These are phyloP conservation scores for Spisula subtruncata DNA, from an alignment of 2,888 invertebrate genomes.

Conservation along the genomic window DNA sequence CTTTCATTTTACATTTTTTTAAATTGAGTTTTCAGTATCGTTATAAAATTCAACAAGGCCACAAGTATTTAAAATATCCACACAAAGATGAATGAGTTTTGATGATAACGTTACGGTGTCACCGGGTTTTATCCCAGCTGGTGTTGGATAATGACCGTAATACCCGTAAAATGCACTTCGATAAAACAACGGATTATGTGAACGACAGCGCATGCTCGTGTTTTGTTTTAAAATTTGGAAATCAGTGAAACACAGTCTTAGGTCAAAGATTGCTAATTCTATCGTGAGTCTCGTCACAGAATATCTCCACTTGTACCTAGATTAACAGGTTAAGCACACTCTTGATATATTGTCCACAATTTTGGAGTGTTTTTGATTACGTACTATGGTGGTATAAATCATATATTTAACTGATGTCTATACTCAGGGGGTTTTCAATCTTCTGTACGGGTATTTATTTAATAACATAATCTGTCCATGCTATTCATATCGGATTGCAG, in stretches of 20 bases:
- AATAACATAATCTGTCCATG: not conserved
- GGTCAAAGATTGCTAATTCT: constrained; percentile 6
- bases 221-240: not conserved
- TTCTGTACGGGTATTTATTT: not conserved
- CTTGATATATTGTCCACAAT: constrained; percentile 17
- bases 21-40: too few species aligned
- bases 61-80: not conserved
- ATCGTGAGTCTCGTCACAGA: not conserved
- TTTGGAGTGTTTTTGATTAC: constrained; percentile 6
- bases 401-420: not conserved
- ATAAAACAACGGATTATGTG: constrained; percentile 11
- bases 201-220: not conserved
- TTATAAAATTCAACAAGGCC: not conserved
- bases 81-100: not conserved
- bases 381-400: not conserved
- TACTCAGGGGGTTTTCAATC: not conserved
- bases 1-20: too few species aligned
- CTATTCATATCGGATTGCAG: not conserved
- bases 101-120: constrained; percentile 17
- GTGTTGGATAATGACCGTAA: not conserved
- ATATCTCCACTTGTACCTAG: not conserved
- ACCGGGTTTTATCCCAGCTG: constrained; percentile 13
- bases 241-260: not conserved
- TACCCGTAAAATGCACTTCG: constrained; percentile 7
- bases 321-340: constrained; percentile 7